Percentiles rank a stretch among this genome's conserved stretches.
Evolutionary conservation across 2,797 vertebrate genomes (phyloP).

Genomic region (Amphiprion clarkii): DNA sequence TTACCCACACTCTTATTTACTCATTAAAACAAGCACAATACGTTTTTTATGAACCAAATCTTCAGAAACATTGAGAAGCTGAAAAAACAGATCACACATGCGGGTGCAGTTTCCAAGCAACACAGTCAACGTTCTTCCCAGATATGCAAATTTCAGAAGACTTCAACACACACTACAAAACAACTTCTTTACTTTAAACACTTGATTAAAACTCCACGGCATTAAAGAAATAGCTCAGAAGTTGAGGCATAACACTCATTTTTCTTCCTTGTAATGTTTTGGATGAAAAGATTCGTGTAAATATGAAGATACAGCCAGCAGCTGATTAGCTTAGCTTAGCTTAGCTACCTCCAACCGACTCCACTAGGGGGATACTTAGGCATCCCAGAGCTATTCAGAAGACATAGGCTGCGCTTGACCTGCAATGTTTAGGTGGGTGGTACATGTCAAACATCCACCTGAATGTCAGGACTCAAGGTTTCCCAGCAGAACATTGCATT

Average conservation of each 20-base stretch:
- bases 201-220: neutral
- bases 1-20: constrained; percentile 35
- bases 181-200: neutral
- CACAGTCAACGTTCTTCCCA: neutral
- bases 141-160: neutral
- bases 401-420: no score
- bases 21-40: constrained; percentile 14
- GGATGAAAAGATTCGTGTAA: no score
- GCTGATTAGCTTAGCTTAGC: no score
- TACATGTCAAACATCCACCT: no score
- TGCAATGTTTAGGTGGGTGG: no score
- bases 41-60: neutral
- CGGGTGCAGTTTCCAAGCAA: constrained; percentile 6
- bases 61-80: constrained; percentile 3
- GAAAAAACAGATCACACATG: neutral
- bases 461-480: no score
- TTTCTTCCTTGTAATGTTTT: no score
- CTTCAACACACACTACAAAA: neutral
- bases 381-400: no score
- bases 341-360: no score
- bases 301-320: no score
- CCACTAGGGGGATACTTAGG: no score
- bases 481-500: no score
- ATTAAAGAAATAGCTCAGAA: neutral
- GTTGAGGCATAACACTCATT: neutral